Base-by-base conservation (phyloP, 2,888 invertebrate genomes). In the Microctonus hyperodae region DNA sequence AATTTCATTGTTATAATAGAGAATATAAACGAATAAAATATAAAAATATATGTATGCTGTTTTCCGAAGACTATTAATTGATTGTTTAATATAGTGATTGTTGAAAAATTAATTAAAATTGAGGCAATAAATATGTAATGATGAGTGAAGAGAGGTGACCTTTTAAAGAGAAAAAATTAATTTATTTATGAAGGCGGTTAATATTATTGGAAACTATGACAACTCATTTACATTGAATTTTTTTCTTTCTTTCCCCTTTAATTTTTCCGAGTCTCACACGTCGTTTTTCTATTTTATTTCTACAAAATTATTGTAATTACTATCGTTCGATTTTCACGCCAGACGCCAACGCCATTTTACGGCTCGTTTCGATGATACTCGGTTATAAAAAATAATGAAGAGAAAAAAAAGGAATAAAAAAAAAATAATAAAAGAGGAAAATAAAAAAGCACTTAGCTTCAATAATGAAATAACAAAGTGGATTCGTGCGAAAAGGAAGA, bases 391-490 rank as follows among this genome's bases (percentile, higher is more conserved):
- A 69, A 65, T 59, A 64, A 58, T 40, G 55, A 58, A 62, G 61
- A 70, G 48, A 60, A 64, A 65, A 48, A n/a, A n/a, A n/a, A n/a
- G n/a, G n/a, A n/a, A n/a, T n/a, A n/a, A n/a, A n/a, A n/a, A 65
- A 53, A 48, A 57, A 62, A 59, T 51, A 48, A 44, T 37, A 37
- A 25, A 67, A 53, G 33, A 44, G 44, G 53, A 40, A 67, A 57
- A 53, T 56, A 51, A 68, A 69, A 68, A 50, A 60, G 22, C 62
- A 69, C 31, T 70, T 65, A 66, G 35, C 58, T 63, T 58, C 59
- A 67, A 65, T 69, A 59, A 60, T 66, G 63, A 59, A 65, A 68
- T 33, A 59, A 22, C 33, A 13, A 11, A 35, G 57, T 37, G 16
- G n/a, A 40, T 40, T 28, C 11, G 25, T 50, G 20, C 5, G 33